phyloP scores from a whole-genome alignment of 2,113 vertebrate species.

The Sebastes fasciatus region DNA sequence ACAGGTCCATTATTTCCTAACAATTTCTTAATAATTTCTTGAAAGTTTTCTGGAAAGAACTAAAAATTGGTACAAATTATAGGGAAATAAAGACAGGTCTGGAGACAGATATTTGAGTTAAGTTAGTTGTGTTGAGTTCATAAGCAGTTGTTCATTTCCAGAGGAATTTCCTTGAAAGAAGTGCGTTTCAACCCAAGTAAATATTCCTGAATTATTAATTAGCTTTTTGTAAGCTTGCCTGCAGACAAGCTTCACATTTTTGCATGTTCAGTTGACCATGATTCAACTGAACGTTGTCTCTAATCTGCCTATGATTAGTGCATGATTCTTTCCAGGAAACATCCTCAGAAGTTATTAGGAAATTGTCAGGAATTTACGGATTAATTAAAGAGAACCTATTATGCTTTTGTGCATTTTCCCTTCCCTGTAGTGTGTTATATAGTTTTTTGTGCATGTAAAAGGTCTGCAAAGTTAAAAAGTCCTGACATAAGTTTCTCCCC shows the following conservation, averaged over 20 bases:
- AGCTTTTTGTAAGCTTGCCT: not conserved
- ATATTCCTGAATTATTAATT: not conserved
- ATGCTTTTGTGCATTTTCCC: too few relatives aligned
- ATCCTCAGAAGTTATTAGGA: not conserved
- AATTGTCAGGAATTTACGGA: not conserved
- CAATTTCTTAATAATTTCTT: not conserved
- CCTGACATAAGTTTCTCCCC: too few relatives aligned
- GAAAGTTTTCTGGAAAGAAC: not conserved
- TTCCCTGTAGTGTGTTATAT: too few relatives aligned
- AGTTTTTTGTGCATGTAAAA: too few relatives aligned
- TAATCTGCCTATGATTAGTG: not conserved
- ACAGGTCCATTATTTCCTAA: not conserved
- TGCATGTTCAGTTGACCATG: not conserved
- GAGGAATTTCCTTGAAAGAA: not conserved
- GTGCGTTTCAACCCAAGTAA: not conserved
- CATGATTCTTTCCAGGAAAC: not conserved
- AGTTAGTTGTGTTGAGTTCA: not conserved
- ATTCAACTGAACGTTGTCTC: not conserved
- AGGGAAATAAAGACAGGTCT: not conserved
- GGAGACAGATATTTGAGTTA: constrained; percentile 2
- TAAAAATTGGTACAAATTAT: not conserved
- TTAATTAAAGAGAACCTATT: too few relatives aligned
- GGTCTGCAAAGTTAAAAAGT: too few relatives aligned
- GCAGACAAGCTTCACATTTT: not conserved
- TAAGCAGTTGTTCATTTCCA: constrained; percentile 7